Evolutionary conservation across 2,113 vertebrate species (phyloP), one percentile per base, ranked within the genome.

Genomic region (Gnathonemus longibarbis): DNA sequence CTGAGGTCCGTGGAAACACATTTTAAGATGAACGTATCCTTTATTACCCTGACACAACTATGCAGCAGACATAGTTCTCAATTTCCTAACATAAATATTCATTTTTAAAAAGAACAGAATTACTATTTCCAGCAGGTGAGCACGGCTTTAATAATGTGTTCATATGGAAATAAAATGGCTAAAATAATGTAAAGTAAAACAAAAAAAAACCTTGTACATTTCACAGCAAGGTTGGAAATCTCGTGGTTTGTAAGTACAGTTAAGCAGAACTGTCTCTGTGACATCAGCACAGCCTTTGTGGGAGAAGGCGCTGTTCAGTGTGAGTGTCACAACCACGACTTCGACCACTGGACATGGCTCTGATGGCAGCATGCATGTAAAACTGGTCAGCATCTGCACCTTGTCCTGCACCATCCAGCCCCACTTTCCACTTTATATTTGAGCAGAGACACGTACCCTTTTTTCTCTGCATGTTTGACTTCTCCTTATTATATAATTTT

Each of bases 131-230:
- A 84, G 56, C 13, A 15, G 10, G 19, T 48, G 89, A 84, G 66
- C 45, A 89, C 53, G 89, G 89, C 80, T 89, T 89, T 85, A 85
- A 89, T 84, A 66, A 84, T 62, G 39, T 62, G 39, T 62, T 48
- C 74, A 84, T 27, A 84, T 80, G 46, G 52, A 52, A 83, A 89
- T 24, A 58, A 84, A 62, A 46, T n/a, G 53, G 39, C 21, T 17
- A 17, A 62, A 85, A 85, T 84, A 46, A 53, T 19, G 80, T 42
- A n/a, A 85, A 52, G 13, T 46, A 8, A 58, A 62, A 8, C 1
- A 24, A 50, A n/a, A 66, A 88, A 21, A 50, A 3, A 13, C 31
- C 89, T 27, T 52, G 53, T 52, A 58, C 11, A 24, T 89, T 84
- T 85, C 49, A 45, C 56, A 46, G 80, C 46, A 58, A 58, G 21